Evolutionary conservation across 2,797 vertebrate species (phyloP), one percentile per base, ranked within the genome.

Genomic region (Enteromius unitaeniatus): DNA sequence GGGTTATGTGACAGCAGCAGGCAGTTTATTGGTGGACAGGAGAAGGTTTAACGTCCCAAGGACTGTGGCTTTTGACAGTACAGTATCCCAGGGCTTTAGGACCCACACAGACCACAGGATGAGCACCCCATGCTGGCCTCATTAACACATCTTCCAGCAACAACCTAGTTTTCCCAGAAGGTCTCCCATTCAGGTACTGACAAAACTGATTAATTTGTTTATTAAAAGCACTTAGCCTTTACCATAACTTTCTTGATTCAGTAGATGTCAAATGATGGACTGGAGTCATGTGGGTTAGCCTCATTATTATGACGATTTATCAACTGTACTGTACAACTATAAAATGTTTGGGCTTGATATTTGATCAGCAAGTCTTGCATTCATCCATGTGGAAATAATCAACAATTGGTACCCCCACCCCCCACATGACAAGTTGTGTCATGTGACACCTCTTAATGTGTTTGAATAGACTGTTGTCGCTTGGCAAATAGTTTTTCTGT

Each of bases 391-490:
- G 69, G 2, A 73, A 73, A 31, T 26, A 2, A 45, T 73, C 21
- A 23, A 62, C 55, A 77, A 62, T 62, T 8, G 6, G 40, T 47
- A 49, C 17, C 21, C 9, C 3, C 31, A 31, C 3, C 31, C 14
- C 6, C 40, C 40, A n/a, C n/a, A n/a, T n/a, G n/a, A n/a, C n/a
- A 37, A 26, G 14, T 9, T 40, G 2, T 73, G 19, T 81, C 47
- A 82, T n/a, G 11, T 55, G 60, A 67, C 60, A n/a, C 62, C 17
- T 19, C 34, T 65, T 17, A 23, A 14, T 82, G 47, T 67, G 49
- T 75, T 65, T 82, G 15, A 74, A 31, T 80, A 69, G 45, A 55
- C 31, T 55, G 70, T 31, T 42, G 70, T 55, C 68, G 34, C 42
- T 65, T 67, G 34, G 45, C 34, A 67, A 76, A 55, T 11, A 47